Base-by-base conservation (phyloP, 2,888 invertebrate species). In the Sinelater perroti region DNA sequence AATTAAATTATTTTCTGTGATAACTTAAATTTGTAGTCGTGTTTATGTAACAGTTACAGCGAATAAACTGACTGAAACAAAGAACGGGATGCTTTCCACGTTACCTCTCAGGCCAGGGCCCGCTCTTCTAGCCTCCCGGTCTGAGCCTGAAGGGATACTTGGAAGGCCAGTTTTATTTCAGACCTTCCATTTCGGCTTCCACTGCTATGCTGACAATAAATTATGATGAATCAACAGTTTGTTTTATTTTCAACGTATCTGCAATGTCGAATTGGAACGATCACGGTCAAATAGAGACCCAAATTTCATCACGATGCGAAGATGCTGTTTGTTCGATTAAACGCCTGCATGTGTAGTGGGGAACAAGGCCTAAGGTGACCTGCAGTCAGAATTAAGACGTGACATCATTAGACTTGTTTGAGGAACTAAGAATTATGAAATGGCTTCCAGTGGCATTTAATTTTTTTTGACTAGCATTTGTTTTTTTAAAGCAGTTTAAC, bases 1-100 rank as follows among this genome's bases (percentile, higher is more conserved):
- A 51, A 59, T 64, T 47, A 56, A 58, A 59, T 51, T 58, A 14
- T 56, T 62, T 56, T 60, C 68, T 72, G 73, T 73, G 71, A 73
- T 74, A 69, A 60, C 58, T 52, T 57, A 62, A 60, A 56, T 58
- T 61, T 71, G 68, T 71, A 70, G 65, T 58, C 69, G 73, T 70
- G 70, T 56, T 56, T 33, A 70, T 71, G 72, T 73, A 71, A 67
- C 64, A 67, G 63, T 69, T 67, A 63, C 67, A 65, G 61, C 71
- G 68, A 78, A 77, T 75, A 75, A 75, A 77, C 73, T 74, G 70
- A 69, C 73, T 75, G 70, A 59, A 66, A 67, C 66, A 64, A 47
- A 60, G 67, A 58, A 61, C 59, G 67, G 73, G 72, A 72, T 56
- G 70, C 60, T 65, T 70, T 74, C 75, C 76, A 77, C 65, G 62